Conservation (phyloP, 1,140 invertebrate species). For the Atopsyche davidsoni region DNA sequence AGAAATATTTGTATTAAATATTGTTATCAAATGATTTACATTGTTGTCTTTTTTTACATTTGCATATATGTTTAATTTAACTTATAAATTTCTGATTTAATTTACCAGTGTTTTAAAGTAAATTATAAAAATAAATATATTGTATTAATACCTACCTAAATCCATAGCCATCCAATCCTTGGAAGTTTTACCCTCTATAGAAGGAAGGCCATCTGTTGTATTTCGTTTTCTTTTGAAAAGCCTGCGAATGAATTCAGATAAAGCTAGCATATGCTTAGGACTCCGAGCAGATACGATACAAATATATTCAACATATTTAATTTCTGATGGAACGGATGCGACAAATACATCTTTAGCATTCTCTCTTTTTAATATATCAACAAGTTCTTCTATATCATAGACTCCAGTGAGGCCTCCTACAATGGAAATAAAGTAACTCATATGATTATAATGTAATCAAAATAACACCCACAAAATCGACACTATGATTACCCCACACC, state of each 20-base stretch:
- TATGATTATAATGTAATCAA: constrained; percentile 13
- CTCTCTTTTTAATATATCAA: constrained; percentile 68
- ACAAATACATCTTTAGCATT: constrained; percentile 79
- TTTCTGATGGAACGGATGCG: constrained; percentile 63
- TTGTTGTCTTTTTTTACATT: neutral
- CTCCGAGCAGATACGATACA: constrained; percentile 72
- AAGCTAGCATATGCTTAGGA: constrained; percentile 64
- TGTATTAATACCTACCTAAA: constrained; percentile 71
- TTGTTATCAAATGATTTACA: neutral
- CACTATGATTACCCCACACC: neutral
- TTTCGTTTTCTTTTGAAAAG: constrained; percentile 71
- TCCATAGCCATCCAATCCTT: constrained; percentile 86
- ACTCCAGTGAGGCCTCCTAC: constrained; percentile 73
- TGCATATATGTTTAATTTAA: neutral
- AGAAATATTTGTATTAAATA: constrained; percentile 13
- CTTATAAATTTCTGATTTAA: neutral
- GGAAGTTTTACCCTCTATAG: constrained; percentile 68
- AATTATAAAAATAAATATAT: constrained; percentile 13
- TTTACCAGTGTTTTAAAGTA: neutral
- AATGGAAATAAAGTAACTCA: constrained; percentile 33
- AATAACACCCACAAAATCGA: constrained; percentile 7
- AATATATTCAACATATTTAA: constrained; percentile 77
- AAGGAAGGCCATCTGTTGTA: constrained; percentile 60
- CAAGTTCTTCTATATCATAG: constrained; percentile 81
- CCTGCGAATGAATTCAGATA: constrained; percentile 71